Conservation (phyloP, 2,888 invertebrate genomes). For the Leptopilina myrica region DNA sequence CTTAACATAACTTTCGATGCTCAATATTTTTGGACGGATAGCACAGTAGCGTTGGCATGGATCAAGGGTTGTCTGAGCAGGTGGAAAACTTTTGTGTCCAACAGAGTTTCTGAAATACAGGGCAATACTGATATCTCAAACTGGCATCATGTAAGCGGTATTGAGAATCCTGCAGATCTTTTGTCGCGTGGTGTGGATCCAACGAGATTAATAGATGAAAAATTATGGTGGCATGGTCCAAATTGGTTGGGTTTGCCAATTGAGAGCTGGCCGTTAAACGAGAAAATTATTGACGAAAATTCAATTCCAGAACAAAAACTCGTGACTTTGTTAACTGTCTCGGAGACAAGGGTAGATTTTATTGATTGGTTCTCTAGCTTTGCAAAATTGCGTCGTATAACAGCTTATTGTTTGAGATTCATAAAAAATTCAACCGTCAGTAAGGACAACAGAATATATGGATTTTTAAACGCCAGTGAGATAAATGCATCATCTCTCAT, state of each 20-base stretch:
- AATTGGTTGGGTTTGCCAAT: too few species aligned
- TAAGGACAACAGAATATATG: background rate
- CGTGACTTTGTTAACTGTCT: background rate
- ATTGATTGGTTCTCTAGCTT: background rate
- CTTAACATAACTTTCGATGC: background rate
- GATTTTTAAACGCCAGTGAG: background rate
- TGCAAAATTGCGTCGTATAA: background rate
- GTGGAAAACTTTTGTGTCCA: conserved; percentile 13
- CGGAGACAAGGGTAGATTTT: background rate
- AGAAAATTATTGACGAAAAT: too few species aligned
- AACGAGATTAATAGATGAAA: too few species aligned
- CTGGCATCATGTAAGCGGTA: background rate
- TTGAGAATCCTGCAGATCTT: background rate
- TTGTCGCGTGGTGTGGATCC: background rate
- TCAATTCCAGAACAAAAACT: background rate
- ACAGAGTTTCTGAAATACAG: background rate
- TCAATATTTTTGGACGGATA: background rate
- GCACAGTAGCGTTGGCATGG: conserved; percentile 8
- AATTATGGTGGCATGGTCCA: too few species aligned
- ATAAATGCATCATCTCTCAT: background rate
- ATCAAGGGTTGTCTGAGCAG: background rate
- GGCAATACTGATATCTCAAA: background rate
- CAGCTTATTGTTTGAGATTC: background rate
- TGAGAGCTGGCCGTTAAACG: too few species aligned
- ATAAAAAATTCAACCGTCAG: background rate